phyloP scores from a whole-genome alignment of 2,888 invertebrate genomes.

The Sinopyrophorus schimmeli region DNA sequence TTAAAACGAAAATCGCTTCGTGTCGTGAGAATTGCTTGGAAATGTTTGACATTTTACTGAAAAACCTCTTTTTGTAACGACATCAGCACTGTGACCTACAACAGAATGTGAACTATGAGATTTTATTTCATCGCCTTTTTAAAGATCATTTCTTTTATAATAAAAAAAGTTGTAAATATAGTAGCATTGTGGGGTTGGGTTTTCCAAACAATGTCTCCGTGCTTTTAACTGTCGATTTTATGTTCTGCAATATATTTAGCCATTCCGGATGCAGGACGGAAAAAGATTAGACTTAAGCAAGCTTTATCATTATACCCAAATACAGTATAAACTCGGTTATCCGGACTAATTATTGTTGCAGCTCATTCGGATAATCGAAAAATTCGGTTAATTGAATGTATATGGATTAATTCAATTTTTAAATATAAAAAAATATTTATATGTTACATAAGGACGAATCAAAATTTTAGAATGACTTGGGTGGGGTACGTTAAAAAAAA shows the following conservation, averaged over 20 bases:
- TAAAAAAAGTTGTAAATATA: conserved; percentile 14
- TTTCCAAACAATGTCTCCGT: conserved; percentile 11
- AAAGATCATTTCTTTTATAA: conserved; percentile 7
- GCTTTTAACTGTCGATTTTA: conserved; percentile 14
- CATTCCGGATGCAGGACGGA: conserved; percentile 5
- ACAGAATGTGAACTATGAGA: conserved; percentile 18
- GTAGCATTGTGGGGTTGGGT: conserved; percentile 14
- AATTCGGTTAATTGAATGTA: too few relatives aligned
- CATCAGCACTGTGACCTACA: conserved; percentile 18
- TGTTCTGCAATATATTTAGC: conserved; percentile 12
- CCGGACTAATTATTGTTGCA: too few relatives aligned
- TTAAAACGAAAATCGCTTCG: conserved; percentile 11
- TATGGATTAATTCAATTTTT: too few relatives aligned
- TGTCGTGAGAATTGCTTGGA: conserved; percentile 10
- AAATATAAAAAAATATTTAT: too few relatives aligned
- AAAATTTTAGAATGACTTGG: too few relatives aligned
- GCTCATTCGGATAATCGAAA: too few relatives aligned
- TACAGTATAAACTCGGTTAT: too few relatives aligned
- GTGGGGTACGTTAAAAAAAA: too few relatives aligned
- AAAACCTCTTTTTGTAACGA: conserved; percentile 7
- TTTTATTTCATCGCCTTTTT: conserved; percentile 12
- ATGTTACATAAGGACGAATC: too few relatives aligned
- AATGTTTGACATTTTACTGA: conserved; percentile 13
- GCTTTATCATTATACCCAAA: conserved; percentile 13
- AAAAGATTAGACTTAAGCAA: conserved; percentile 17